These are phyloP conservation scores for Macheiramphus alcinus DNA, from an alignment of 2,113 vertebrate genomes.

Conservation along the genomic window DNA sequence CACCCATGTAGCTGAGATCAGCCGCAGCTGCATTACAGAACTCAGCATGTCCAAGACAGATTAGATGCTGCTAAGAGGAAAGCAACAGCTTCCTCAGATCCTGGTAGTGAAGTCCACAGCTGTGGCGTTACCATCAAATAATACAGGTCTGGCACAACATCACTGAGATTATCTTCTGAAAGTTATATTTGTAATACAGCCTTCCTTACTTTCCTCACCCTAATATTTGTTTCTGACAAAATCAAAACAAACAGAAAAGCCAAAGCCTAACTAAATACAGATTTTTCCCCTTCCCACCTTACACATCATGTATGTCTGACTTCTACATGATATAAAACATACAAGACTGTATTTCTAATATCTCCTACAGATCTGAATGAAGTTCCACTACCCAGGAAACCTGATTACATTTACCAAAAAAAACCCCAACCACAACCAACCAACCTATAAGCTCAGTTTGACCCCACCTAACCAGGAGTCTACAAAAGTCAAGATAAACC, in stretches of 20 bases:
- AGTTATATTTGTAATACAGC: neutral
- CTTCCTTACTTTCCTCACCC: neutral
- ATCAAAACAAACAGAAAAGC: neutral
- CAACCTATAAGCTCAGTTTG: neutral
- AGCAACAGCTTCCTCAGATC: neutral
- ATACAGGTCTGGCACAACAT: neutral
- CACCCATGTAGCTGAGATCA: neutral
- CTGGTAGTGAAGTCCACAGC: neutral
- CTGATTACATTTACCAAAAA: neutral
- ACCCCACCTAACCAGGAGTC: neutral
- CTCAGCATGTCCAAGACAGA: neutral
- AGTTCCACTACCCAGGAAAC: neutral
- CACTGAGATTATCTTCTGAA: neutral
- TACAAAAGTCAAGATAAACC: neutral
- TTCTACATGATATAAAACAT: neutral
- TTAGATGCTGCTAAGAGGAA: neutral
- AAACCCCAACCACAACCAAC: rapidly evolving
- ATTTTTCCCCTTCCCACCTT: neutral
- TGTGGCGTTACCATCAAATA: neutral
- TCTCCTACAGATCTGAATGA: neutral
- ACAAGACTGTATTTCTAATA: neutral
- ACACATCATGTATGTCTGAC: neutral
- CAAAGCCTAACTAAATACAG: neutral
- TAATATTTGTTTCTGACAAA: neutral
- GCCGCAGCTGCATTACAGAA: neutral